These are phyloP conservation scores for Gymnothorax reevesii DNA, from an alignment of 2,797 vertebrate species.

Conservation along the genomic window DNA sequence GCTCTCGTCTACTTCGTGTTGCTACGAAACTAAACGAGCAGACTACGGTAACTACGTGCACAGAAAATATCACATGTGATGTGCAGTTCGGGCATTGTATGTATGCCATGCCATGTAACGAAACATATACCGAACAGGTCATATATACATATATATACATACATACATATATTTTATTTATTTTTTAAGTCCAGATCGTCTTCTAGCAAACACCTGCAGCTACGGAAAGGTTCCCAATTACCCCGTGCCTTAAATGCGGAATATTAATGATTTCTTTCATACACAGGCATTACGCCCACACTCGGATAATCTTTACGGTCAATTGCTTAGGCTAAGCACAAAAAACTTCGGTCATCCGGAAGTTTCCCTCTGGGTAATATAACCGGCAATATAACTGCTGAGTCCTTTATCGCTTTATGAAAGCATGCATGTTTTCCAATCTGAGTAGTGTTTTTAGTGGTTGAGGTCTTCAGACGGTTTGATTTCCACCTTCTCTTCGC, in stretches of 20 bases:
- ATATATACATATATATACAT: too few species aligned
- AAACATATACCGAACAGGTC: too few species aligned
- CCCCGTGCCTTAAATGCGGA: not conserved
- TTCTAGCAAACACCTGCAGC: too few species aligned
- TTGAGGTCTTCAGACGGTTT: not conserved
- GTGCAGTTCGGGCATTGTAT: not conserved
- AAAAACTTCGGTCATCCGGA: not conserved
- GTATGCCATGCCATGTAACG: not conserved
- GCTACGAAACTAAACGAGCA: too few species aligned
- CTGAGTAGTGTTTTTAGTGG: not conserved
- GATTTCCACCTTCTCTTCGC: not conserved
- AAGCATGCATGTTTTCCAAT: not conserved
- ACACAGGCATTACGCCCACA: not conserved
- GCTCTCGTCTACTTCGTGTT: slow-evolving; percentile 55
- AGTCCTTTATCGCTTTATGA: not conserved
- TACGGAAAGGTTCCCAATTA: not conserved
- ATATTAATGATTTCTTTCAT: not conserved
- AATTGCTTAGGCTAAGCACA: not conserved
- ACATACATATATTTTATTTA: too few species aligned
- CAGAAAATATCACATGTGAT: not conserved
- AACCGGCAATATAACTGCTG: not conserved
- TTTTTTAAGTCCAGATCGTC: too few species aligned
- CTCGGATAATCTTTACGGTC: not conserved
- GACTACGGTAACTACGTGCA: not conserved
- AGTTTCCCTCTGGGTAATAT: not conserved